A percentile compares a stretch with the other conserved stretches of the same genome.
Conservation (phyloP, 2,797 vertebrate species). For the Tokudaia muenninki region DNA sequence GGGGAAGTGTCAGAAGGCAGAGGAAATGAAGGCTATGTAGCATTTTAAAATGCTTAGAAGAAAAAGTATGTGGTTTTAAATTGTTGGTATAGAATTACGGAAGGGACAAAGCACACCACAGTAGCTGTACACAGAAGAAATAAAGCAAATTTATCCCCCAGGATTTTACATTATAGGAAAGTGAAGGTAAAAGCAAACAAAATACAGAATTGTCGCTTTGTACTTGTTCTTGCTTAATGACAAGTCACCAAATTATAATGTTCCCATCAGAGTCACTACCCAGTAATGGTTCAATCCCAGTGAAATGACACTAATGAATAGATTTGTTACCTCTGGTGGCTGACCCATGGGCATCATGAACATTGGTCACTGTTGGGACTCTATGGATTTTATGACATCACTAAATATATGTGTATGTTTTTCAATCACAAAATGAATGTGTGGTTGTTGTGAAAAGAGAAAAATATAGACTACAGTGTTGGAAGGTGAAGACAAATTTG, state of each 20-base stretch:
- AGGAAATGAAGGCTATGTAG: background rate
- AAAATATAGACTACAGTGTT: background rate
- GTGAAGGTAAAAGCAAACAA: background rate
- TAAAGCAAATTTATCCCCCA: background rate
- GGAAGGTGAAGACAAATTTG: background rate
- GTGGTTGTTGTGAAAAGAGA: constrained; percentile 7
- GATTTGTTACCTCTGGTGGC: background rate
- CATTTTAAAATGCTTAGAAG: constrained; percentile 47
- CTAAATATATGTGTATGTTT: background rate
- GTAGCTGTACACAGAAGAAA: background rate
- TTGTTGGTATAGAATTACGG: constrained; percentile 41
- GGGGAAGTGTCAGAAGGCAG: background rate
- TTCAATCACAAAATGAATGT: background rate
- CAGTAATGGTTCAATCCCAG: background rate
- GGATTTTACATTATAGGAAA: constrained; percentile 2
- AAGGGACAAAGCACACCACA: background rate
- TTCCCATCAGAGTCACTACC: background rate
- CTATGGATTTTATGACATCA: background rate
- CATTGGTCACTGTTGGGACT: background rate
- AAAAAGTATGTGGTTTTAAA: constrained; percentile 21
- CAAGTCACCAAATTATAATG: constrained; percentile 37
- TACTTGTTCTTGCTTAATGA: constrained; percentile 26
- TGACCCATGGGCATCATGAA: constrained; percentile 15
- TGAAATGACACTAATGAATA: background rate
- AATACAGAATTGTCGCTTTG: background rate